Conservation (phyloP, 2,113 vertebrate species). For the Hippocampus abdominalis region DNA sequence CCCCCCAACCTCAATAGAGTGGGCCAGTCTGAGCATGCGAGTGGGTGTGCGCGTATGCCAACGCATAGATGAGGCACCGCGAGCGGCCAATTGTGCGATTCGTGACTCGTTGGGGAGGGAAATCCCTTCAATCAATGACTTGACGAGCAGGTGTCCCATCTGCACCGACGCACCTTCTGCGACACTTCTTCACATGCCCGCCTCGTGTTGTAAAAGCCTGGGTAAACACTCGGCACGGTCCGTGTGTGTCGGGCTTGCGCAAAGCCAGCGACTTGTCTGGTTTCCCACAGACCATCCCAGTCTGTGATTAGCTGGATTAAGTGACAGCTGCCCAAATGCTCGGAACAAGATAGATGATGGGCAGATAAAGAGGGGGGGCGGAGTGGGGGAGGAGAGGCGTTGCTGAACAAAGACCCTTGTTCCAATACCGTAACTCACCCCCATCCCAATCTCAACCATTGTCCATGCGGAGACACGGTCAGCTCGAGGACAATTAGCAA, state of each 20-base stretch:
- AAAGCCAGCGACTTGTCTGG: slow-evolving; percentile 60
- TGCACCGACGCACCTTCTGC: slow-evolving; percentile 20
- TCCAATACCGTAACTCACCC: slow-evolving; percentile 63
- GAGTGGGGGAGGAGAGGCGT: slow-evolving; percentile 56
- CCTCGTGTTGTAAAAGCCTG: slow-evolving; percentile 36
- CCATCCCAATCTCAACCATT: slow-evolving; percentile 64
- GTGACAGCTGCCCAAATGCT: slow-evolving; percentile 80
- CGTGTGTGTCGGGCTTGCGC: slow-evolving; percentile 31
- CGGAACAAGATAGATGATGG: slow-evolving; percentile 70
- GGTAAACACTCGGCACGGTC: slow-evolving; percentile 38
- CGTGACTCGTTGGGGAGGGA: background rate
- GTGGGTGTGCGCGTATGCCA: slow-evolving; percentile 43
- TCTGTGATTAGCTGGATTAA: slow-evolving; percentile 81
- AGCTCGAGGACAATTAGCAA: slow-evolving; percentile 58
- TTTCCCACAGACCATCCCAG: slow-evolving; percentile 68
- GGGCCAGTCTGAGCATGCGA: slow-evolving; percentile 53
- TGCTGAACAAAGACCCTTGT: slow-evolving; percentile 73
- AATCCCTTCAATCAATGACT: slow-evolving; percentile 2
- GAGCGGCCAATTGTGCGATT: slow-evolving; percentile 21
- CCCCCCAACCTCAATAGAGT: slow-evolving; percentile 37
- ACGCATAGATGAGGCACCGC: slow-evolving; percentile 20
- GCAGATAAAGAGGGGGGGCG: slow-evolving; percentile 56
- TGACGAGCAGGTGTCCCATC: slow-evolving; percentile 12
- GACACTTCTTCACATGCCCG: slow-evolving; percentile 18
- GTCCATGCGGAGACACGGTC: slow-evolving; percentile 53